Conservation (phyloP, 2,113 vertebrate species). For the Channa maculata region DNA sequence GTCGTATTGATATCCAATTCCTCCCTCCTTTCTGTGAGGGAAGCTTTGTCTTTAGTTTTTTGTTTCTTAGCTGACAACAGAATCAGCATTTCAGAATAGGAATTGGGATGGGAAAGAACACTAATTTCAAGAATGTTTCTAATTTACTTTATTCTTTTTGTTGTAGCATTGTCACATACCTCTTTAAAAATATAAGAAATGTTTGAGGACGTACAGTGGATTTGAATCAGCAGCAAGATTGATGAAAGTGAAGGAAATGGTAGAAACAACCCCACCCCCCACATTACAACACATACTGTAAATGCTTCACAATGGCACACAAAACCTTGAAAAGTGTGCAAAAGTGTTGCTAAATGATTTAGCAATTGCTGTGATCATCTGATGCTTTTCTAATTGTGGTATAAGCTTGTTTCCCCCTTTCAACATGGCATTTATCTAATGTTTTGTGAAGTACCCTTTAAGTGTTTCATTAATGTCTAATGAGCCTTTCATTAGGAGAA, state of each 20-base stretch:
- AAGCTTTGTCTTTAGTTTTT: not conserved
- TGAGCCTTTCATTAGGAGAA: slow-evolving; percentile 67
- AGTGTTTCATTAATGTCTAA: slow-evolving; percentile 69
- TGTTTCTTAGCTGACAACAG: slow-evolving; percentile 9
- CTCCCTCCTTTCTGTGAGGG: slow-evolving; percentile 3
- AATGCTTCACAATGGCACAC: not conserved
- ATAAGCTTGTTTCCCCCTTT: slow-evolving; percentile 34
- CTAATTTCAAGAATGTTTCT: not conserved
- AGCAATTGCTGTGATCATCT: slow-evolving; percentile 23
- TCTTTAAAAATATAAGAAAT: not conserved
- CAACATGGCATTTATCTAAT: slow-evolving; percentile 48
- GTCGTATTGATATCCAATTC: slow-evolving; percentile 11
- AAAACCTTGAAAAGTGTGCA: slow-evolving; percentile 37
- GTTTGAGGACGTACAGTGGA: not conserved
- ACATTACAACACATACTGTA: not conserved
- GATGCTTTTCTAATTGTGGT: slow-evolving; percentile 36
- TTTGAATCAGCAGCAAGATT: slow-evolving; percentile 6
- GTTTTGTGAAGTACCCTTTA: slow-evolving; percentile 52
- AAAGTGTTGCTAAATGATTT: slow-evolving; percentile 31
- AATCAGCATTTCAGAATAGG: slow-evolving; percentile 38
- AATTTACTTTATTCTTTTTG: not conserved
- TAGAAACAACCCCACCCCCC: slow-evolving; percentile 3
- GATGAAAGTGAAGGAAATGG: not conserved
- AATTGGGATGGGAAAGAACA: slow-evolving; percentile 8
- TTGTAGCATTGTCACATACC: not conserved